Base-by-base conservation (phyloP, 2,113 vertebrate genomes). In the Amblyornis subalaris region DNA sequence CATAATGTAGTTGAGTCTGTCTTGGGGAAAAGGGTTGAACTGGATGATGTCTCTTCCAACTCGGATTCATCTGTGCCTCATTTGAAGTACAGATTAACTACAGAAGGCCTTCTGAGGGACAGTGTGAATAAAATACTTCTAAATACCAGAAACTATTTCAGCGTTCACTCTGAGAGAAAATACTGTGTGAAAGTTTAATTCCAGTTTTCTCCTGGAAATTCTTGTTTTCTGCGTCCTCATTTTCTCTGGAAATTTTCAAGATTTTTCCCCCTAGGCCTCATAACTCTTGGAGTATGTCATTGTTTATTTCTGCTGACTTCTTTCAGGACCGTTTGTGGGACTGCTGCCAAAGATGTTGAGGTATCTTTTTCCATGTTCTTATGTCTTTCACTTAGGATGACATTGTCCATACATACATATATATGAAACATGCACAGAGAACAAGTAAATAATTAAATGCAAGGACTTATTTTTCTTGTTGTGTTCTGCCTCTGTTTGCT, bases 351-450 rank as follows among this genome's bases (percentile, higher is more conserved):
- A 94, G 73, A 87, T 66, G 77, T 45, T 95, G 94, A 91, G 84
- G 73, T 94, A 87, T 94, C 81, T 87, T 96, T 92, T 96, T 94
- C 91, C 76, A 75, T 65, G 48, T 92, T 86, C 24, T 74, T 45
- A 47, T 4, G 35, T 71, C 76, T 94, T 90, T 66, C 47, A 25
- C 26, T 87, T 73, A 36, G 44, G 65, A 62, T 89, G 70, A 81
- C 57, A 38, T 62, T 77, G 60, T 70, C 85, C 51, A 14, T 65
- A 18, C 22, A 28, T 20, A 29, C 10, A 3, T 29, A 6, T 33
- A 23, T 18, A 19, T 38, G 36, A 57, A 45, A 31, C 15, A 20
- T 10, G 23, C 18, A 15, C 17, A 31, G 60, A 85, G 62, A 61
- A 26, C 2, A 19, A 88, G 40, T 54, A 71, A 48, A 58, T 72